phyloP scores from a whole-genome alignment of 53 echinoderm and acorn worm genomes.

The Crossaster papposus region DNA sequence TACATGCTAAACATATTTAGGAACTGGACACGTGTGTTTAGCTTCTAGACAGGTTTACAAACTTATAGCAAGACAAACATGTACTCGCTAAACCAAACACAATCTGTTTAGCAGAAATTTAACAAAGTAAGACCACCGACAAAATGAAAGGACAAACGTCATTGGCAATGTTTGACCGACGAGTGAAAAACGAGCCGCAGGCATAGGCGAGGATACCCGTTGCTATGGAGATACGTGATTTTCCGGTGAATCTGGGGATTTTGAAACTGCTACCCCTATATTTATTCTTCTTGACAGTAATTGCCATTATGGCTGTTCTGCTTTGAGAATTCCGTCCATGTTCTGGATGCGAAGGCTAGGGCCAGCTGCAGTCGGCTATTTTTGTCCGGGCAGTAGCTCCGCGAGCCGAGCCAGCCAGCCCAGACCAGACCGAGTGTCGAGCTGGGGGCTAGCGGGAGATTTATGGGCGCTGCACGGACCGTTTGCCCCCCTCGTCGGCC shows the following conservation, averaged over 20 bases:
- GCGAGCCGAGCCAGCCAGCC: background rate
- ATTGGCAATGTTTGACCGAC: background rate
- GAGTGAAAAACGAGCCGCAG: background rate
- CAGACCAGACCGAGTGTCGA: conserved; percentile 28
- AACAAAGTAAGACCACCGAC: no score
- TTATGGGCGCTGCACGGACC: conserved; percentile 36
- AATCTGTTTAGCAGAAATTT: no score
- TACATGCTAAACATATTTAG: no score
- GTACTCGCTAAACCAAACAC: no score
- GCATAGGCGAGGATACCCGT: background rate
- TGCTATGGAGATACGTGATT: conserved; percentile 3
- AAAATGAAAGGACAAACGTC: background rate
- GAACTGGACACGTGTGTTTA: no score
- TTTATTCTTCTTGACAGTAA: conserved; percentile 23
- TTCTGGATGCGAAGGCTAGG: background rate
- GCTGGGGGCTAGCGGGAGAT: conserved; percentile 43
- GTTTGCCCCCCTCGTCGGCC: conserved; percentile 34
- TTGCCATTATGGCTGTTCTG: conserved; percentile 8
- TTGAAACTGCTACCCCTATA: background rate
- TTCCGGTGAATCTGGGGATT: background rate
- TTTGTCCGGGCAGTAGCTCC: background rate
- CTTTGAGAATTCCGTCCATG: background rate
- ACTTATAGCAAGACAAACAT: no score
- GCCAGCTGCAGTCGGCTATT: conserved; percentile 35
- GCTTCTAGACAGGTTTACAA: no score